Evolutionary conservation across 2,797 vertebrate species (phyloP), one percentile per base, ranked within the genome.

Genomic region (Notamacropus eugenii): DNA sequence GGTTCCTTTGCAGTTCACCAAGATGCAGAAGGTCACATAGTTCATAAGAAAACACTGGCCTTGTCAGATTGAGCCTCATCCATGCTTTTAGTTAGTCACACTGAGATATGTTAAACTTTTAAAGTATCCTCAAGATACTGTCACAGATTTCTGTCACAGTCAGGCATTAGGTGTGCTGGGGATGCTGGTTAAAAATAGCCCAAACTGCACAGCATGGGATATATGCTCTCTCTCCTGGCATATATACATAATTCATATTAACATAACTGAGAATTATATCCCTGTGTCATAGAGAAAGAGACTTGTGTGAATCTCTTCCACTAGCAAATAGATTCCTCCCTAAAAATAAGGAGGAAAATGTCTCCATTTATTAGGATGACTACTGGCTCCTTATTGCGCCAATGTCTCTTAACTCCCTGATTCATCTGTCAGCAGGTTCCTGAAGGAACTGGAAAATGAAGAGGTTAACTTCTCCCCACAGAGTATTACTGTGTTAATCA

Each of bases 161-260:
- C 28, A 90, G 12, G 54, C 16, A 55, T 55, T 91, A 54, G 90
- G 54, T 91, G 19, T 34, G 90, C 90, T 91, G 54, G 50, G 29
- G 54, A 55, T 91, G 52, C 90, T 54, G 50, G 54, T 91, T 91
- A 91, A 91, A 55, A 91, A 91, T 91, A 91, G 54, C 54, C 31
- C 54, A 55, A 91, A 55, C 54, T 55, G 5, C 28, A 91, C 54
- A 91, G 29, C 28, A 91, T 55, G 90, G 90, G 90, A 54, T 55
- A 55, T 55, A n/a, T 54, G 27, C 90, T 91, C 0, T 87, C 90
- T 91, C 90, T 54, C 50, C 54, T 54, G 52, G 34, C 54, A 87
- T 87, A 87, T 29, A 91, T 55, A 91, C 54, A n/a, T 91, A 91
- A 91, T 91, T 91, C 90, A 91, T 55, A 55, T 54, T 87, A 55